Conservation (phyloP, 2,797 vertebrate genomes). For the Platyrinchus mystaceus region DNA sequence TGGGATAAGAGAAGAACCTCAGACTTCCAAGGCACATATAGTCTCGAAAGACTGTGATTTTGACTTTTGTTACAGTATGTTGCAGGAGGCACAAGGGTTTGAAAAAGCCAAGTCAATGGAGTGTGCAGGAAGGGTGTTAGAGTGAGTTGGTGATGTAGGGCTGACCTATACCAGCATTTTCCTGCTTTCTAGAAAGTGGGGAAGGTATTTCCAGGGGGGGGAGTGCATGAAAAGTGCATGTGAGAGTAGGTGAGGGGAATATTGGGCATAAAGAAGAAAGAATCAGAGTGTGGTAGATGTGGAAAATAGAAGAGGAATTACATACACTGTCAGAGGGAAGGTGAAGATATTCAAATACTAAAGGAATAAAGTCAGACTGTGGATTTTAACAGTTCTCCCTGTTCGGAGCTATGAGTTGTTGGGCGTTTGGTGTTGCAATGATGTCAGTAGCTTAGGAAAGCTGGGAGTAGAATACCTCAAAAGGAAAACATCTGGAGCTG, state of each 20-base stretch:
- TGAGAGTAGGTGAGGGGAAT: not conserved
- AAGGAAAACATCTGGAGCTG: not conserved
- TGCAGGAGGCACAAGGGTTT: not conserved
- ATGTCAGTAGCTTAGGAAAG: not conserved
- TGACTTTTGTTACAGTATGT: not conserved
- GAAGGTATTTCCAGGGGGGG: not conserved
- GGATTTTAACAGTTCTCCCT: not conserved
- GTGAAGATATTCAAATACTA: not conserved
- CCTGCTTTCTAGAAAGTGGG: not conserved
- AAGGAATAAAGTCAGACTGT: not conserved
- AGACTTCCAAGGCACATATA: not conserved
- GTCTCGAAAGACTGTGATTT: not conserved
- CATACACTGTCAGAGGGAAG: not conserved
- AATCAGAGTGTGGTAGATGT: not conserved
- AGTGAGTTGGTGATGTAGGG: not conserved
- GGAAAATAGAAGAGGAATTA: not conserved
- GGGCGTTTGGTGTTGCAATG: not conserved
- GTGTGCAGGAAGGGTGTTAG: not conserved
- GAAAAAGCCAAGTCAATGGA: not conserved
- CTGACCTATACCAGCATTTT: not conserved
- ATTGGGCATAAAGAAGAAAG: not conserved
- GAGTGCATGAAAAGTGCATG: not conserved
- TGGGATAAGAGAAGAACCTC: not conserved
- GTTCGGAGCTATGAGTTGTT: not conserved
- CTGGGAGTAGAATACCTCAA: not conserved